These are phyloP conservation scores for Sinocyclocheilus anshuiensis DNA, from an alignment of 2,113 vertebrate genomes.

Conservation along the genomic window DNA sequence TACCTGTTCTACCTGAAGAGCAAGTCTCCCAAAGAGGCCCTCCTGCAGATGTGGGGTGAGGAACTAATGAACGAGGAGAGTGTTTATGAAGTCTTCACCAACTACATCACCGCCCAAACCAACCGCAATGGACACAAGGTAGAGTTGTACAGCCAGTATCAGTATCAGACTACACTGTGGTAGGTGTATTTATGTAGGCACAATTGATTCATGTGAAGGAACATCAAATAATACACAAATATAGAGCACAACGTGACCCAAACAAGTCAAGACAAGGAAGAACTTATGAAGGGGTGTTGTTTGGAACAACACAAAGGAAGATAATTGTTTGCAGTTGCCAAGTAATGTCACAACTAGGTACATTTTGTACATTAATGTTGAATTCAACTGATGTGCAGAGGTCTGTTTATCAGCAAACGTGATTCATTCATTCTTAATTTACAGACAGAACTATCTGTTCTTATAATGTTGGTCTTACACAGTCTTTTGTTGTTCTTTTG, in stretches of 20 bases:
- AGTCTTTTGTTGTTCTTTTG: too few relatives aligned
- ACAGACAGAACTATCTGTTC: too few relatives aligned
- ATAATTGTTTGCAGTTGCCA: background rate
- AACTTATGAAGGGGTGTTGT: background rate
- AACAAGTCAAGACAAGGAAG: background rate
- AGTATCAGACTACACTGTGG: background rate
- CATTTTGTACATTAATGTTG: background rate
- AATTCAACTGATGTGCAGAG: background rate
- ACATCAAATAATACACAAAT: background rate
- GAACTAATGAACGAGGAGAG: conserved; percentile 87
- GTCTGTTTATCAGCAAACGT: background rate
- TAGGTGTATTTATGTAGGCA: background rate
- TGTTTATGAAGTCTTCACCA: conserved; percentile 88
- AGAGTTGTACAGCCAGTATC: conserved; percentile 28
- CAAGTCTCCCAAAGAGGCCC: conserved; percentile 85
- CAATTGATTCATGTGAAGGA: background rate
- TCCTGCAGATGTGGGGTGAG: conserved; percentile 95
- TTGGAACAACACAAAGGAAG: background rate
- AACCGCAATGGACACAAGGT: conserved; percentile 84
- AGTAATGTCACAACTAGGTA: background rate
- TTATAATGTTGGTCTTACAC: too few relatives aligned
- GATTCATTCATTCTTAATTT: background rate
- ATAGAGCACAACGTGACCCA: background rate
- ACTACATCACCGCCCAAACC: conserved; percentile 84
- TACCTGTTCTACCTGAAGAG: conserved; percentile 98